phyloP scores from a whole-genome alignment of 1,140 invertebrate genomes.

The Drosophila subpulchrella region DNA sequence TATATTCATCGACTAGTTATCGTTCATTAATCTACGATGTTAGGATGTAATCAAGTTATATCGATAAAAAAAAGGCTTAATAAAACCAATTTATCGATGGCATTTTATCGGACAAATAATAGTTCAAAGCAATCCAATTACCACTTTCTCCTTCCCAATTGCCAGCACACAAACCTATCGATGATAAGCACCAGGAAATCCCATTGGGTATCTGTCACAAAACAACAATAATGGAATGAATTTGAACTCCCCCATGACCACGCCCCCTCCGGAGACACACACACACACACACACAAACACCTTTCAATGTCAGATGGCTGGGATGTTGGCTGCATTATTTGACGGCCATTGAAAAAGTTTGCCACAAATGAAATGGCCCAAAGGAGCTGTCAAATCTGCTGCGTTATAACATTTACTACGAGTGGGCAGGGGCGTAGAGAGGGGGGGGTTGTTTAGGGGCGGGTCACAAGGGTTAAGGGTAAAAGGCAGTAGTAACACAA shows the following conservation, averaged over 20 bases:
- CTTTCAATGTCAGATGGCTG: slow-evolving; percentile 29
- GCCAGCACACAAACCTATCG: slow-evolving; percentile 29
- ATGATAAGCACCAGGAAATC: slow-evolving; percentile 37
- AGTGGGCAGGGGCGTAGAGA: background rate
- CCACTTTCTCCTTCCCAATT: slow-evolving; percentile 7
- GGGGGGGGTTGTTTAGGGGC: no score
- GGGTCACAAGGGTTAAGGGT: slow-evolving; percentile 25
- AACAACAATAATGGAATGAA: slow-evolving; percentile 42
- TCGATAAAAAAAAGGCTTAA: background rate
- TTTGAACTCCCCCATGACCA: slow-evolving; percentile 15
- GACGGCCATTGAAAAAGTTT: slow-evolving; percentile 51
- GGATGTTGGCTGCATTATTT: slow-evolving; percentile 40
- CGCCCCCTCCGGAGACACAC: slow-evolving; percentile 1
- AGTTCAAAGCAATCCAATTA: slow-evolving; percentile 33
- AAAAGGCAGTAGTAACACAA: slow-evolving; percentile 31
- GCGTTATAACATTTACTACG: slow-evolving; percentile 47
- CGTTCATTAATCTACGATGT: background rate
- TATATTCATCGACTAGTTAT: no score
- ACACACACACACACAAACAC: slow-evolving; percentile 11
- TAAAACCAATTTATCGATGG: slow-evolving; percentile 21
- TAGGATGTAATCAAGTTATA: background rate
- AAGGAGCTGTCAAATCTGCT: slow-evolving; percentile 53
- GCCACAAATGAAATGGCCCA: slow-evolving; percentile 53
- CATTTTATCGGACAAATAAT: slow-evolving; percentile 24
- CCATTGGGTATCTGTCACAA: slow-evolving; percentile 32